Evolutionary conservation across 2,888 invertebrate genomes (phyloP).

Genomic region (Eremobia ochroleuca): DNA sequence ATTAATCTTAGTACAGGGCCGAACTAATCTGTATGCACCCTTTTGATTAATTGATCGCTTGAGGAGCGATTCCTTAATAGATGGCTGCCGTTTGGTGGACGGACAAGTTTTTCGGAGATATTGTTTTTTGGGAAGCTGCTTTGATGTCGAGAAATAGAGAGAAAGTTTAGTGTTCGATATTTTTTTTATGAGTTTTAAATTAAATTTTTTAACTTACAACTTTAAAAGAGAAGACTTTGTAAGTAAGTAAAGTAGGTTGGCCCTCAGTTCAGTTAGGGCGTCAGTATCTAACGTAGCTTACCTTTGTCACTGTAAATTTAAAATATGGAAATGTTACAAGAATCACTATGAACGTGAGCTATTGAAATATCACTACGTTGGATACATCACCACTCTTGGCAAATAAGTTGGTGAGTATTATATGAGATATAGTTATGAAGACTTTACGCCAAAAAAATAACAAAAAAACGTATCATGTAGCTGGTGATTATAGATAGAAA

Average conservation of each 20-base stretch:
- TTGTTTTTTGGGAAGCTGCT: conserved; percentile 48
- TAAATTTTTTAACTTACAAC: background rate
- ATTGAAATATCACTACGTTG: too few relatives aligned
- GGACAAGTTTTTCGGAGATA: conserved; percentile 57
- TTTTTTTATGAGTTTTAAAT: background rate
- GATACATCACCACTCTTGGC: too few relatives aligned
- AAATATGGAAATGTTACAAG: too few relatives aligned
- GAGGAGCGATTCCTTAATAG: conserved; percentile 65
- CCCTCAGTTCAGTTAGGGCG: too few relatives aligned
- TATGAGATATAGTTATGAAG: too few relatives aligned
- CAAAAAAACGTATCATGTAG: background rate
- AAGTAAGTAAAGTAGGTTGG: background rate
- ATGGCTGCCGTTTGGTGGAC: conserved; percentile 53
- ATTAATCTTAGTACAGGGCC: conserved; percentile 73
- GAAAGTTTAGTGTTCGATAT: background rate
- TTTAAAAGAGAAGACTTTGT: background rate
- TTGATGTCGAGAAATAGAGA: conserved; percentile 20
- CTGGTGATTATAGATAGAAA: background rate
- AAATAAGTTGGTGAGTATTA: too few relatives aligned
- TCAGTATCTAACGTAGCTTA: too few relatives aligned
- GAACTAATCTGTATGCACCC: conserved; percentile 62
- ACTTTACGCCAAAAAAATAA: too few relatives aligned
- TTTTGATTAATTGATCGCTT: conserved; percentile 63
- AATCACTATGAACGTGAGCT: too few relatives aligned
- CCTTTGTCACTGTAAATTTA: too few relatives aligned